Conservation (phyloP, 2,797 vertebrate genomes). For the Ptychobarbus kaznakovi region DNA sequence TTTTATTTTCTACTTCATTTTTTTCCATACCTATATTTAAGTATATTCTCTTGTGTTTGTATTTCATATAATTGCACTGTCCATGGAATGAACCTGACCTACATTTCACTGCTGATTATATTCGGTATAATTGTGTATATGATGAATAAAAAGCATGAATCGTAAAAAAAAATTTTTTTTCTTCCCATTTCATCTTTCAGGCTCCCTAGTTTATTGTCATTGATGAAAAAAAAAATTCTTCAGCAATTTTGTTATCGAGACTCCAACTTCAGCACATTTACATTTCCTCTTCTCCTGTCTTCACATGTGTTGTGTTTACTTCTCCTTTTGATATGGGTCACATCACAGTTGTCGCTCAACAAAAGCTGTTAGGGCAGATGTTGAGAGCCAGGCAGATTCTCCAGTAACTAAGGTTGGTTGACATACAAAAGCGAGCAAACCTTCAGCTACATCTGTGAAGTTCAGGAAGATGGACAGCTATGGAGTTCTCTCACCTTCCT, state of each 20-base stretch:
- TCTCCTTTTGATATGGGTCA: background rate
- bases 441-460: constrained; percentile 39
- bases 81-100: too few relatives aligned
- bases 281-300: background rate
- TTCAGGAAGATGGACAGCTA: constrained; percentile 34
- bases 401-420: constrained; percentile 26
- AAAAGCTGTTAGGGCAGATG: constrained; percentile 25
- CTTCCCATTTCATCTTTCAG: background rate
- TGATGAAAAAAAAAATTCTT: background rate
- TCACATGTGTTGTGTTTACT: background rate
- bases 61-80: too few relatives aligned
- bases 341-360: background rate
- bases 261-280: background rate
- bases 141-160: too few relatives aligned
- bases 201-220: background rate
- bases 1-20: too few relatives aligned
- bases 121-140: too few relatives aligned
- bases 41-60: too few relatives aligned
- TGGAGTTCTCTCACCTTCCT: background rate
- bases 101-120: too few relatives aligned
- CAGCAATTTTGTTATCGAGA: background rate
- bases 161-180: too few relatives aligned
- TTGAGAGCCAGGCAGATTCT: constrained; percentile 9
- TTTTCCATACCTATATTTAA: too few relatives aligned
- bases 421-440: constrained; percentile 3